Base-by-base conservation (phyloP, 2,113 vertebrate genomes). In the Thalassoma bifasciatum region DNA sequence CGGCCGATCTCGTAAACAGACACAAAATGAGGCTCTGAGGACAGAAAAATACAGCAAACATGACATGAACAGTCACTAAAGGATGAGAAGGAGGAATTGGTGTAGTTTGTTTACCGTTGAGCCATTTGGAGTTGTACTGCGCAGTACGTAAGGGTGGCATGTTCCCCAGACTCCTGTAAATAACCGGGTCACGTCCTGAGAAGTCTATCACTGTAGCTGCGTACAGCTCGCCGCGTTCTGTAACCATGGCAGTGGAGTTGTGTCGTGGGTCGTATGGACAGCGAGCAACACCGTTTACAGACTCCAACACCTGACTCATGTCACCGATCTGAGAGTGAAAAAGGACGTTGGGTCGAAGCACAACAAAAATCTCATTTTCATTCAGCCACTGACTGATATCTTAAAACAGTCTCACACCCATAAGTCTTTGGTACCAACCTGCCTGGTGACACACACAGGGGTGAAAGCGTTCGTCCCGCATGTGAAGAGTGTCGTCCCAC, bases 101-200 rank as follows among this genome's bases (percentile, higher is more conserved):
- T 9, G 14, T 8, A 30, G 26, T 9, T 17, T 65, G 22, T 86
- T 90, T 85, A 98, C 97, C 98, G 12, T 98, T 98, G 51, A 99
- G 94, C 97, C 97, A 99, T 62, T 98, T 98, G 75, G 97, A 99
- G 92, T 99, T 99, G 91, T 99, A 99, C 85, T 99, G 97, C 0
- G 96, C 98, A 0, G 95, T 96, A 69, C 98, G 95, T 8, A 99
- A 95, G 0, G 98, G 96, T 0, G 97, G 96, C 82, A 98, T 92
- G 23, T 91, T 72, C 1, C 98, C 98, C 71, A 99, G 92, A 38
- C 97, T 98, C 42, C 98, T 94, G 88, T 99, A 99, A 81, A 99
- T 96, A 64, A 98, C 97, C 0, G 97, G 97, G 84, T 99, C 97
- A 0, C 97, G 95, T 19, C 97, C 97, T 0, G 97, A 97, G 88